Base-by-base conservation (phyloP, 2,888 invertebrate genomes). In the Anodontia alba region DNA sequence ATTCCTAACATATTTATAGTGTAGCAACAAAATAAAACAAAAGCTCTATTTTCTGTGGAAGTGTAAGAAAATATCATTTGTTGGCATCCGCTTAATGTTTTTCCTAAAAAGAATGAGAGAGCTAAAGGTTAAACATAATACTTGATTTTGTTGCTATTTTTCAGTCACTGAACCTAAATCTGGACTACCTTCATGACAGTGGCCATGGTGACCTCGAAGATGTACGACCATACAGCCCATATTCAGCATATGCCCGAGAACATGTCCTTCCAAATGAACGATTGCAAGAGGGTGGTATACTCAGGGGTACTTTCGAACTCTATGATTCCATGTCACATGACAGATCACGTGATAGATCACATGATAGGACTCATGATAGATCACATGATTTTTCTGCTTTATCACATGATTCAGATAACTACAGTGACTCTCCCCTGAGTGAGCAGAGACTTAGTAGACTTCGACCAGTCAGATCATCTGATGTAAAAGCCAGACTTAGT, bases 211-310 rank as follows among this genome's bases (percentile, higher is more conserved):
- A 62, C 33, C 33, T 33, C 1, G 81, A 80, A 38, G 78, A 78
- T 12, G 29, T 73, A 15, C 73, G 83, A 31, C 83, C 88, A 0
- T 88, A 88, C 80, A 84, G 87, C 31, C 89, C 87, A 5, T 91
- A 88, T 78, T 87, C 89, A 26, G 89, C 87, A 43, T 91, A 90
- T 73, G 89, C 90, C 8, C 67, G 88, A 31, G 90, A 91, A 81
- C 84, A 89, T 70, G 73, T 91, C 31, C 76, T 88, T 42, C 86
- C 87, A 38, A 83, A 86, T 43, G 88, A 90, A 71, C 85, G 90
- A 20, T 72, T 71, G 10, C 83, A 82, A 17, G 73, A 73, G 43
- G 76, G 78, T 12, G 86, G 87, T n/a, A 72, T 80, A 8, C 29
- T 88, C 49, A 74, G 81, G 31, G 89, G 89, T 43, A 87, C 80